Evolutionary conservation across 2,797 vertebrate genomes (phyloP).

Genomic region (Sebastes steindachneri): DNA sequence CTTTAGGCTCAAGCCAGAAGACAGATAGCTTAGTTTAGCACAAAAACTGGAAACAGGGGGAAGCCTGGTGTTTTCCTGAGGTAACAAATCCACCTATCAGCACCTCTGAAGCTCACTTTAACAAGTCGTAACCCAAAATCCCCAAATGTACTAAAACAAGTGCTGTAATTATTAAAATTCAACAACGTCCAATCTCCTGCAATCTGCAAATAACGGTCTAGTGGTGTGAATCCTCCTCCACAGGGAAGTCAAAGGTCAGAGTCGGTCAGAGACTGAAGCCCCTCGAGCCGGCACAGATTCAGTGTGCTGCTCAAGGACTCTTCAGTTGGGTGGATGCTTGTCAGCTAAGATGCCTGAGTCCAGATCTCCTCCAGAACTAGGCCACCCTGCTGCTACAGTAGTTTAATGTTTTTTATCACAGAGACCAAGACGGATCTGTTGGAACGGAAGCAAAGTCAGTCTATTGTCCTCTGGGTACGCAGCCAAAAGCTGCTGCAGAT

Average conservation of each 20-base stretch:
- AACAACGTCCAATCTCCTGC: not conserved
- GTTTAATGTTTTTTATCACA: slow-evolving; percentile 15
- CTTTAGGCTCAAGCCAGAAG: too few relatives aligned
- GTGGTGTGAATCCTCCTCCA: not conserved
- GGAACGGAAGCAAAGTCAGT: slow-evolving; percentile 20
- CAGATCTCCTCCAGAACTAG: slow-evolving; percentile 14
- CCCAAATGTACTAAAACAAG: not conserved
- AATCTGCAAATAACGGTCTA: not conserved
- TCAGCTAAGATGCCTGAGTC: not conserved
- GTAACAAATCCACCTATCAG: too few relatives aligned
- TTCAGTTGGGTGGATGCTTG: not conserved
- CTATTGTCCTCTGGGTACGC: slow-evolving; percentile 26
- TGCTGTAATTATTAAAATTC: not conserved
- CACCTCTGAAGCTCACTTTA: too few relatives aligned
- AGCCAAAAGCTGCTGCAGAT: slow-evolving; percentile 20
- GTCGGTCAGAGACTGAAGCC: not conserved
- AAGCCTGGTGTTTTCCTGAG: too few relatives aligned
- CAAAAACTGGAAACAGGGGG: not conserved
- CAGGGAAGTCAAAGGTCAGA: slow-evolving; percentile 13
- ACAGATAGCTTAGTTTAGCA: not conserved
- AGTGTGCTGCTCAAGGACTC: slow-evolving; percentile 28
- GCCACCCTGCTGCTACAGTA: not conserved
- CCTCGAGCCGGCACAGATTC: not conserved
- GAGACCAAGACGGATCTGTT: slow-evolving; percentile 12
- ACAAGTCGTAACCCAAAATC: too few relatives aligned